These are phyloP conservation scores for Cyprinella venusta DNA, from an alignment of 2,797 vertebrate species.

Conservation along the genomic window DNA sequence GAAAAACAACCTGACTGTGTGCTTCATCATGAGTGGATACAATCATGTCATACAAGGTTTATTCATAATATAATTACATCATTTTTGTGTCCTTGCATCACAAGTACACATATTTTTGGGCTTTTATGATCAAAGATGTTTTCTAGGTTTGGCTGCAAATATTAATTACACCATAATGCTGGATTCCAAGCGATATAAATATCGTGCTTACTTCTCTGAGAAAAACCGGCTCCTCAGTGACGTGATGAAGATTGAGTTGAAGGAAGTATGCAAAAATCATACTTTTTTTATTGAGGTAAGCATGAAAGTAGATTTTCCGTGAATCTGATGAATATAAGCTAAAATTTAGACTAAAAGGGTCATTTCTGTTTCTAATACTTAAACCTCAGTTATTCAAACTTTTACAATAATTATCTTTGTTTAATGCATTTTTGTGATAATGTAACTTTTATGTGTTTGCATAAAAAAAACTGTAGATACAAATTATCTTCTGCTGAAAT, in stretches of 20 bases:
- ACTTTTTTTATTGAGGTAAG: conserved; percentile 36
- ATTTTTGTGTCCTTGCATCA: not conserved
- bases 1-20: conserved; percentile 56
- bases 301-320: not conserved
- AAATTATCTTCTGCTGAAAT: no score
- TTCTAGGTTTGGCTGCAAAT: conserved; percentile 54
- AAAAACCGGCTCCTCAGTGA: not conserved
- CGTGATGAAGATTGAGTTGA: not conserved
- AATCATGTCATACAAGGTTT: conserved; percentile 58
- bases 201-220: conserved; percentile 62
- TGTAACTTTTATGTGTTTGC: not conserved
- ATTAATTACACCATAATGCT: conserved; percentile 71
- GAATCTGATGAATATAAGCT: not conserved
- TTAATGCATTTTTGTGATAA: not conserved
- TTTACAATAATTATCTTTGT: not conserved
- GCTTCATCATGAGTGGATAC: conserved; percentile 69
- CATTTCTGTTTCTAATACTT: not conserved
- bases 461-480: no score
- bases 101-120: not conserved
- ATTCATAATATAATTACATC: not conserved
- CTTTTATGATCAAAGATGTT: not conserved
- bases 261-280: not conserved
- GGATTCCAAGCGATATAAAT: conserved; percentile 70
- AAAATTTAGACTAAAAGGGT: not conserved
- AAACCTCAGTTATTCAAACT: not conserved